Conservation (phyloP, 2,888 invertebrate genomes). For the Pantelozetes paolii region DNA sequence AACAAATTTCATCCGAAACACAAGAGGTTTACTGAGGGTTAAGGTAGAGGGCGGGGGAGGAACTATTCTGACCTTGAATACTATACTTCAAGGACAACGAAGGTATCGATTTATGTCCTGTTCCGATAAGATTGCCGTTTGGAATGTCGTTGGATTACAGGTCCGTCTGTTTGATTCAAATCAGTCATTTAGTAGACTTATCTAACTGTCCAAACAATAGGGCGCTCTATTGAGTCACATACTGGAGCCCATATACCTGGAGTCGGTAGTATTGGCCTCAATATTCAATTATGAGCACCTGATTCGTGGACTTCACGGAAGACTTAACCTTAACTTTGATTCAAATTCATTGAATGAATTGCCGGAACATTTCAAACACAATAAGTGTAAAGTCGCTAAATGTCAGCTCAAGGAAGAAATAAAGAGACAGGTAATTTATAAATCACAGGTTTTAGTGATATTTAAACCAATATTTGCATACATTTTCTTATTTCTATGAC, state of each 20-base stretch:
- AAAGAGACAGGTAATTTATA: slow-evolving; percentile 7
- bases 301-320: slow-evolving; percentile 58
- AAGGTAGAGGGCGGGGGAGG: slow-evolving; percentile 93
- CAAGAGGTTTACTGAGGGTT: slow-evolving; percentile 77
- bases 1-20: slow-evolving; percentile 68
- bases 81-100: slow-evolving; percentile 83
- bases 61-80: slow-evolving; percentile 85
- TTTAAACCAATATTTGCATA: no score
- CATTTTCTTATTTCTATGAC: no score
- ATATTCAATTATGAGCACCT: slow-evolving; percentile 83
- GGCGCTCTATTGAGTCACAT: slow-evolving; percentile 82
- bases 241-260: slow-evolving; percentile 74
- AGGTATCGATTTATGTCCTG: slow-evolving; percentile 93
- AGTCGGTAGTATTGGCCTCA: slow-evolving; percentile 75
- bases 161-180: slow-evolving; percentile 60
- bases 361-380: slow-evolving; percentile 74
- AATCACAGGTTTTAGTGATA: no score
- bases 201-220: slow-evolving; percentile 54
- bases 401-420: slow-evolving; percentile 57
- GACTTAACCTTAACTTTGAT: slow-evolving; percentile 49
- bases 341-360: slow-evolving; percentile 66
- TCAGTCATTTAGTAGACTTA: slow-evolving; percentile 52
- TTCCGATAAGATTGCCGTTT: slow-evolving; percentile 78
- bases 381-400: slow-evolving; percentile 61
- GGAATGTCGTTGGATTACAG: slow-evolving; percentile 52